Conservation (phyloP, 2,113 vertebrate genomes). For the Aphyosemion australe region DNA sequence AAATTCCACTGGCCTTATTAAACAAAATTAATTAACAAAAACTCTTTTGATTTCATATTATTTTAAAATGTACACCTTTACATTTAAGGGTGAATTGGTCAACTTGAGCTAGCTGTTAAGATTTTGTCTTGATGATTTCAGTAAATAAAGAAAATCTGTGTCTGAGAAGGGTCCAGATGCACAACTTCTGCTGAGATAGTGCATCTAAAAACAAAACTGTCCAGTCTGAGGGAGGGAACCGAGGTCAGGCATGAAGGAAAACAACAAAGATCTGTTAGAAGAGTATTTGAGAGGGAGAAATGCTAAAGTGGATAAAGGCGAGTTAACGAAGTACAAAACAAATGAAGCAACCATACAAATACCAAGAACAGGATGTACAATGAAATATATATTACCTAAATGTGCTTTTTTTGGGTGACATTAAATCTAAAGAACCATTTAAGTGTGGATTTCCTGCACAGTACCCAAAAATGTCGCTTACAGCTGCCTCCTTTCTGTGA, state of each 20-base stretch:
- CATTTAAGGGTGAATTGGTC: neutral
- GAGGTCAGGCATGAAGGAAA: neutral
- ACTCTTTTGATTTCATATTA: too few species aligned
- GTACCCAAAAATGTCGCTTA: slow-evolving; percentile 21
- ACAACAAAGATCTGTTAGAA: neutral
- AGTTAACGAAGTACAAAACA: neutral
- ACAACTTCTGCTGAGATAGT: too few species aligned
- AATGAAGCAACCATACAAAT: too few species aligned
- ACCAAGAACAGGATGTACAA: too few species aligned
- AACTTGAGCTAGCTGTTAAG: neutral
- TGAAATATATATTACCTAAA: neutral
- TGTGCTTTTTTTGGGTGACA: slow-evolving; percentile 7
- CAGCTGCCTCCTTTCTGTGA: slow-evolving; percentile 29
- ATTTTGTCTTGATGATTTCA: slow-evolving; percentile 26
- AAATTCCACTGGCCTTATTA: too few species aligned
- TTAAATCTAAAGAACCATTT: slow-evolving; percentile 15
- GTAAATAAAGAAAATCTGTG: neutral
- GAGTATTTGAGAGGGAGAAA: neutral
- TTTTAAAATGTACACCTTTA: too few species aligned
- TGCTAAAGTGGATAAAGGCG: neutral
- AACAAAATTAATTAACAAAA: too few species aligned
- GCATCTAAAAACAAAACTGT: too few species aligned
- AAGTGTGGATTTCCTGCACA: slow-evolving; percentile 20
- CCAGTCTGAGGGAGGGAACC: too few species aligned
- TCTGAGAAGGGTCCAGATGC: too few species aligned